Evolutionary conservation across 2,113 vertebrate species (phyloP).

Genomic region (Gadus chalcogrammus): DNA sequence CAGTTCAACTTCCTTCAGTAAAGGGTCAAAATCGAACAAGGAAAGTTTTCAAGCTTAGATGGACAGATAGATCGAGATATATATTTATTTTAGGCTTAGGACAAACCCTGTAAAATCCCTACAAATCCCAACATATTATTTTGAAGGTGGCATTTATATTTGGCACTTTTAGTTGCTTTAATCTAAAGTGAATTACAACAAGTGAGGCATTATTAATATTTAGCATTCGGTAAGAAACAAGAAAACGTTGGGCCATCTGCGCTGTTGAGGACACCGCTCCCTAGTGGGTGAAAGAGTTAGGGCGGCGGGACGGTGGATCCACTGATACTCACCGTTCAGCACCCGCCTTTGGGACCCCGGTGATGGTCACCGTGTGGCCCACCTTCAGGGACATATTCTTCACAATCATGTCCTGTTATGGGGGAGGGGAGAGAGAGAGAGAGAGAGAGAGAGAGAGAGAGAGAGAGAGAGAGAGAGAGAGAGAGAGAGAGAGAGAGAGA

Average conservation of each 20-base stretch:
- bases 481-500: not conserved
- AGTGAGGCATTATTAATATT: too few species aligned
- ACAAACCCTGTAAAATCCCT: too few species aligned
- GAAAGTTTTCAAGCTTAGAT: too few species aligned
- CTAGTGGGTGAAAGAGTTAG: not conserved
- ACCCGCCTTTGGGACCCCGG: slow-evolving; percentile 57
- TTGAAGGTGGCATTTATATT: too few species aligned
- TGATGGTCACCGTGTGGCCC: slow-evolving; percentile 70
- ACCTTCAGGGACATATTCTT: slow-evolving; percentile 76
- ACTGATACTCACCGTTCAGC: slow-evolving; percentile 60
- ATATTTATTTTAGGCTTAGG: too few species aligned
- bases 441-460: not conserved
- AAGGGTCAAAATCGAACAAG: too few species aligned
- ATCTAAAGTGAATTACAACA: too few species aligned
- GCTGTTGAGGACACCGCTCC: not conserved
- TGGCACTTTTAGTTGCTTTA: too few species aligned
- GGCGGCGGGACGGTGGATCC: not conserved
- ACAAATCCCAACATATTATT: too few species aligned
- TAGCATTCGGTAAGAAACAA: too few species aligned
- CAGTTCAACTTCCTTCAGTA: too few species aligned
- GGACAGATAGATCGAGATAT: too few species aligned
- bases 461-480: not conserved
- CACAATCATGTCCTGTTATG: slow-evolving; percentile 57
- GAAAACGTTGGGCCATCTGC: not conserved
- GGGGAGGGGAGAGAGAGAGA: slow-evolving; percentile 11